Evolutionary conservation across 2,888 invertebrate species (phyloP).

Genomic region (Cheilosia urbana): DNA sequence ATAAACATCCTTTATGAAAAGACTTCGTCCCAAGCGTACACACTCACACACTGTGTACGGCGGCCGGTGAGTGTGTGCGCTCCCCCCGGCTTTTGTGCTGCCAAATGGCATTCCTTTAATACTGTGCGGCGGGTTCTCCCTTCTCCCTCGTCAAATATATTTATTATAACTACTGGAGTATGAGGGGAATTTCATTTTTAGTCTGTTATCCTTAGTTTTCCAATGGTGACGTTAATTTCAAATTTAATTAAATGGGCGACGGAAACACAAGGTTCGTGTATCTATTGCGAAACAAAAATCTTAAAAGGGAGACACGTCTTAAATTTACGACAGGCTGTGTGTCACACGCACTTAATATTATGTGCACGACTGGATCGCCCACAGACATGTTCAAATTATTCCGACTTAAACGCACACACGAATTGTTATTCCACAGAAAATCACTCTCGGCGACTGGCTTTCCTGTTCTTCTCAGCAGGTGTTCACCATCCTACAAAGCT

Average conservation of each 20-base stretch:
- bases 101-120: not conserved
- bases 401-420: no score
- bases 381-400: no score
- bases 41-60: not conserved
- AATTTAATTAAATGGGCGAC: not conserved
- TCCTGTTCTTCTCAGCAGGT: no score
- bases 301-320: not conserved
- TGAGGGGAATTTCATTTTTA: not conserved
- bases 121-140: not conserved
- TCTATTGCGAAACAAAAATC: not conserved
- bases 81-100: not conserved
- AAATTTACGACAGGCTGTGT: not conserved
- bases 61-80: not conserved
- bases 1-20: conserved; percentile 24
- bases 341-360: no score
- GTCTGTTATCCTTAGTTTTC: not conserved
- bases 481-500: no score
- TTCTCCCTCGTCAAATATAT: not conserved
- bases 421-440: no score
- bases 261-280: not conserved
- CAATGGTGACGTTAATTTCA: not conserved
- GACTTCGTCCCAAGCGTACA: not conserved
- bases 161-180: not conserved
- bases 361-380: no score
- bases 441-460: no score